Evolutionary conservation across 2,888 invertebrate species (phyloP).

Genomic region (Dryadula phaetusa): DNA sequence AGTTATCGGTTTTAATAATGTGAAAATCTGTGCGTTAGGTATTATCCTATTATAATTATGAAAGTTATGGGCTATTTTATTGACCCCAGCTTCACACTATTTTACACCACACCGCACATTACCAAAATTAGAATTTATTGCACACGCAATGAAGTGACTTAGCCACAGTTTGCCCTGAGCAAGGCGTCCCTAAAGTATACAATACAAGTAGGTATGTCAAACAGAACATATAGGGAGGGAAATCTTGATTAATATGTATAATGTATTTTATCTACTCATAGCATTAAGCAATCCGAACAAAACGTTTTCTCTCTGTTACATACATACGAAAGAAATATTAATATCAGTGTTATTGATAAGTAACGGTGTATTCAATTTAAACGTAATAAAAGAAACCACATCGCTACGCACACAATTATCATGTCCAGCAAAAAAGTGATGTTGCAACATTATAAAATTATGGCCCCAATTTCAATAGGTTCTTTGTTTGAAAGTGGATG

Average conservation of each 20-base stretch:
- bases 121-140: constrained; percentile 73
- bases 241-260: constrained; percentile 81
- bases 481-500: constrained; percentile 36
- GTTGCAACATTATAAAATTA: constrained; percentile 35
- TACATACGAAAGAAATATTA: not conserved
- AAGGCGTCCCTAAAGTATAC: constrained; percentile 69
- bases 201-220: constrained; percentile 66
- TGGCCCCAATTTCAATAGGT: constrained; percentile 32
- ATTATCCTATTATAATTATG: constrained; percentile 41
- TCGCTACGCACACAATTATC: not conserved
- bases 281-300: constrained; percentile 4
- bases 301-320: not conserved
- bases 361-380: constrained; percentile 13
- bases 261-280: constrained; percentile 60
- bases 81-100: constrained; percentile 43
- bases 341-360: not conserved
- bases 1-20: constrained; percentile 39
- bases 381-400: constrained; percentile 17
- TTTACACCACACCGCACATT: constrained; percentile 55
- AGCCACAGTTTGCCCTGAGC: constrained; percentile 73
- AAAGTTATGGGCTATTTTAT: constrained; percentile 46
- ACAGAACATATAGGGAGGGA: constrained; percentile 76
- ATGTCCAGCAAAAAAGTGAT: constrained; percentile 29
- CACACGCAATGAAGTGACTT: constrained; percentile 75
- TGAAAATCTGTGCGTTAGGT: constrained; percentile 37